Conservation (phyloP, 2,113 vertebrate species). For the Emydura subglobosa region DNA sequence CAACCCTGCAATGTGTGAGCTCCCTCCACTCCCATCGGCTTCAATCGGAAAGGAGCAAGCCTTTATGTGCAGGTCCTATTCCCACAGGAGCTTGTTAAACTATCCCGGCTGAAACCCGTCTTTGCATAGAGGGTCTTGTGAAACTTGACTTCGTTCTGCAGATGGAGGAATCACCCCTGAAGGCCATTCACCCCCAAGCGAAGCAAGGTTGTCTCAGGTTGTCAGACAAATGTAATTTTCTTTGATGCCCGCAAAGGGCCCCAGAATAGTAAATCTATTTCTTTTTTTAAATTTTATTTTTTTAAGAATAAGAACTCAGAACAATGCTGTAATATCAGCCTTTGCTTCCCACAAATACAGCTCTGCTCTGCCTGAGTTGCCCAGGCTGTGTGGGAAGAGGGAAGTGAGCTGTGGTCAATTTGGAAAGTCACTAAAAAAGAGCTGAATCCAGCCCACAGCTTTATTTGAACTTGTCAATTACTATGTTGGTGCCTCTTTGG, state of each 20-base stretch:
- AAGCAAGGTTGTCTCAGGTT: not conserved
- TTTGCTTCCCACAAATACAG: not conserved
- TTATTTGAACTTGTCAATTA: not conserved
- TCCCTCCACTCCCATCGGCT: not conserved
- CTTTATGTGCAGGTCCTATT: not conserved
- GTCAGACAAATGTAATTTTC: not conserved
- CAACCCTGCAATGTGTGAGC: not conserved
- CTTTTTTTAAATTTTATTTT: not conserved
- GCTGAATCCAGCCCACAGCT: not conserved
- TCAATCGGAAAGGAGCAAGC: not conserved
- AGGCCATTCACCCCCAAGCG: fast-evolving
- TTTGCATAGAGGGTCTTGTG: not conserved
- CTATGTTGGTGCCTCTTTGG: not conserved
- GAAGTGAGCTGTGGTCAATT: fast-evolving
- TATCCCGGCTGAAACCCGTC: not conserved
- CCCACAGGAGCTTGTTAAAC: not conserved
- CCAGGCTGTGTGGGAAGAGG: not conserved
- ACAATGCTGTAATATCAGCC: not conserved
- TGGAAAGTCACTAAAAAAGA: not conserved
- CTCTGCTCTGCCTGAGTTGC: not conserved
- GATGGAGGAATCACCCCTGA: not conserved
- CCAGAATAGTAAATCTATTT: not conserved
- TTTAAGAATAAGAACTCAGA: not conserved
- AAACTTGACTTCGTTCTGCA: not conserved
- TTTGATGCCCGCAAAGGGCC: not conserved